Conservation (phyloP, 2,888 invertebrate genomes). For the Tachystola acroxantha region DNA sequence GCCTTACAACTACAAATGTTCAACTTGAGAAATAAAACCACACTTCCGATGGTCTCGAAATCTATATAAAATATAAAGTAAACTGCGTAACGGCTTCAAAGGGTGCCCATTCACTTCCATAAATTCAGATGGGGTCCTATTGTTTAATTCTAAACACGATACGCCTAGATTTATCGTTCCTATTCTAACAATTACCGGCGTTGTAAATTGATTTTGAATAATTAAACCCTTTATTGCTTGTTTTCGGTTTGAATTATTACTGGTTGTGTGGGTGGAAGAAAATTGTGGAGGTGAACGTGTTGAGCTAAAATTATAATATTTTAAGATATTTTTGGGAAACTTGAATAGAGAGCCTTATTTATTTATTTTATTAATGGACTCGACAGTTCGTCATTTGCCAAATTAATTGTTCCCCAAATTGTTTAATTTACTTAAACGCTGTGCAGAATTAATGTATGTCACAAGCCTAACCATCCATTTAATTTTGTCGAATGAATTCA, state of each 20-base stretch:
- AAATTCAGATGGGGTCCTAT: constrained; percentile 31
- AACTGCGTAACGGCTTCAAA: constrained; percentile 13
- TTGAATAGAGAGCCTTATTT: no score
- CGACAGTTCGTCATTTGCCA: no score
- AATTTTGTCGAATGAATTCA: no score
- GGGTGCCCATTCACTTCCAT: constrained; percentile 22
- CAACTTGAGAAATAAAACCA: background rate
- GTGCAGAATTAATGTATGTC: no score
- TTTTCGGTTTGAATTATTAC: constrained; percentile 13
- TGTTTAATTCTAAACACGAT: constrained; percentile 48
- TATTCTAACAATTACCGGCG: constrained; percentile 43
- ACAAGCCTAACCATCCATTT: no score
- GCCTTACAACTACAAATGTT: no score
- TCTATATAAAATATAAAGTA: constrained; percentile 7
- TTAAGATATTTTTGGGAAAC: no score
- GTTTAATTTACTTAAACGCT: no score
- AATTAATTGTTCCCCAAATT: no score
- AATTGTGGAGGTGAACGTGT: no score
- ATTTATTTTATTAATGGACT: no score
- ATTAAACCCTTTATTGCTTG: constrained; percentile 48
- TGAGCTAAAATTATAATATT: no score
- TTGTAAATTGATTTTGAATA: constrained; percentile 52
- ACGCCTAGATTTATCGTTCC: constrained; percentile 39
- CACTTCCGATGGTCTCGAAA: background rate
- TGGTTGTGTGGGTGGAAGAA: background rate